phyloP scores from a whole-genome alignment of 2,113 vertebrate genomes.

The Pampusana beccarii region DNA sequence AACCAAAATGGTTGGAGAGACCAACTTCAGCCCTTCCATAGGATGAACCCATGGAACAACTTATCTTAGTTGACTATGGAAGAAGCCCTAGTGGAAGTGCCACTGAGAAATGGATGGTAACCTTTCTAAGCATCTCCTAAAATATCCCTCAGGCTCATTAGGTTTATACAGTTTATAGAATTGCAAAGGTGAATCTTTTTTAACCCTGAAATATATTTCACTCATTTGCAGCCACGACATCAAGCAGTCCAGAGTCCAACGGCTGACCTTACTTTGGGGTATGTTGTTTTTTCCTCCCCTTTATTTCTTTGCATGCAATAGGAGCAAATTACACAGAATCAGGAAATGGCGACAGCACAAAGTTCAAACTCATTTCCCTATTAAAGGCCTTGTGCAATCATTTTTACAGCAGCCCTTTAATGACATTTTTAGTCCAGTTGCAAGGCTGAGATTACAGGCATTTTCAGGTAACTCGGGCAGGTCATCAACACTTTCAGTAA shows the following conservation, averaged over 20 bases:
- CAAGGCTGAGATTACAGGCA: not conserved
- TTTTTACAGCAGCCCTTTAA: not conserved
- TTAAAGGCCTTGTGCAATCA: not conserved
- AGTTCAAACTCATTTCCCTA: slow-evolving; percentile 11
- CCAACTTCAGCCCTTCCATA: not conserved
- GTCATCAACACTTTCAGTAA: not conserved
- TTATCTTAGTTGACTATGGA: not conserved
- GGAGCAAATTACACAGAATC: not conserved
- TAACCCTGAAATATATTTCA: not conserved
- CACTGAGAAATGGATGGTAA: not conserved
- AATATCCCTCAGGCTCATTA: not conserved
- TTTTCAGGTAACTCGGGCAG: not conserved
- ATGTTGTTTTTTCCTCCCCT: not conserved
- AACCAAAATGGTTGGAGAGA: not conserved
- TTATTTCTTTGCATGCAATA: not conserved
- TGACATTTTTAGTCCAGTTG: not conserved
- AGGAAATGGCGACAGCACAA: not conserved
- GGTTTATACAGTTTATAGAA: not conserved
- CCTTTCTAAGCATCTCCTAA: not conserved
- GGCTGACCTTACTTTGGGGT: not conserved
- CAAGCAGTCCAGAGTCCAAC: not conserved
- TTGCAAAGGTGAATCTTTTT: not conserved
- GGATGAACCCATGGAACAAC: not conserved
- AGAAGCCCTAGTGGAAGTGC: not conserved
- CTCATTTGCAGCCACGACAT: not conserved